A percentile compares a stretch with the other conserved stretches of the same genome.
Conservation (phyloP, 2,888 invertebrate genomes). For the Siphonodentalium dalli region DNA sequence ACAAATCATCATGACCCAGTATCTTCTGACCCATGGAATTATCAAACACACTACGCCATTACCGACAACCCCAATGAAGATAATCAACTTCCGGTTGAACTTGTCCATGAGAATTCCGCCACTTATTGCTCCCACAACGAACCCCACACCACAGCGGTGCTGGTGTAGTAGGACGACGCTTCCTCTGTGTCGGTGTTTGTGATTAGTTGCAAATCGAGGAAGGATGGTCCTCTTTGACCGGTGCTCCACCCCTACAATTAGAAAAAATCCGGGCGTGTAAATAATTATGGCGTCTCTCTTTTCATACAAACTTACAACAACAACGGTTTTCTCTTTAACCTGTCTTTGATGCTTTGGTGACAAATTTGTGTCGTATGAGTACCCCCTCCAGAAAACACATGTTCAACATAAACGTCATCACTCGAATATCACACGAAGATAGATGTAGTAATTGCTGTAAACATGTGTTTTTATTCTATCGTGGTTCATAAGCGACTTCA, state of each 20-base stretch:
- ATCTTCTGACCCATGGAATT: conserved; percentile 50
- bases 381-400: too few relatives aligned
- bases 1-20: conserved; percentile 37
- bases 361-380: too few relatives aligned
- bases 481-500: too few relatives aligned
- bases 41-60: conserved; percentile 52
- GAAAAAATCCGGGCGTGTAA: not conserved
- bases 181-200: conserved; percentile 37
- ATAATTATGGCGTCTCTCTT: too few relatives aligned
- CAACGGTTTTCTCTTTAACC: too few relatives aligned
- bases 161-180: conserved; percentile 52
- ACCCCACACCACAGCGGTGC: conserved; percentile 56
- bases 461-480: too few relatives aligned
- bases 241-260: conserved; percentile 53
- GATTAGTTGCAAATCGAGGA: conserved; percentile 48
- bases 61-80: conserved; percentile 51
- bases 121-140: conserved; percentile 54
- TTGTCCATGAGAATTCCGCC: conserved; percentile 40
- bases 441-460: too few relatives aligned
- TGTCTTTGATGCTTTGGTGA: too few relatives aligned
- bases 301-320: too few relatives aligned
- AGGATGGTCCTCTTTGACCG: conserved; percentile 58
- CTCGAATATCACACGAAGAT: too few relatives aligned
- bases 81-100: conserved; percentile 47
- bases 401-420: too few relatives aligned